Conservation (phyloP, 1,140 invertebrate species). For the Bombus superbus region DNA sequence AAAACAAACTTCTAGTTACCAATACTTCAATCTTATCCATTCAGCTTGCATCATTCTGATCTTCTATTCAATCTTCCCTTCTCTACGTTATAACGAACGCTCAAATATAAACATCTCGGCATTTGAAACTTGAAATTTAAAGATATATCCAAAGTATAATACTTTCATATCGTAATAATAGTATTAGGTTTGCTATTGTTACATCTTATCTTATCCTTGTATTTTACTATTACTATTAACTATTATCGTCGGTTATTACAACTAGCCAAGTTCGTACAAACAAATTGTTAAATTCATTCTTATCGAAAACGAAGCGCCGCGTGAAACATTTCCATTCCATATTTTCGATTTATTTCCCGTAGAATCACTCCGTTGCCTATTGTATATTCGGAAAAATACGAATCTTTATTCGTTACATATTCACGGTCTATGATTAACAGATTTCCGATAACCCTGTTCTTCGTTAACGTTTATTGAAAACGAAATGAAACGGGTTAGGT, state of each 20-base stretch:
- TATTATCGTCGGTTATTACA: too few species aligned
- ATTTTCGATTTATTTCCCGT: neutral
- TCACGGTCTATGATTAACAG: neutral
- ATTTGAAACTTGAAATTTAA: too few species aligned
- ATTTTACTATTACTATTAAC: too few species aligned
- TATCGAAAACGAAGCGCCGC: too few species aligned
- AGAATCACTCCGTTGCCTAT: too few species aligned
- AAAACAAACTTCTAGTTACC: neutral
- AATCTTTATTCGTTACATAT: neutral
- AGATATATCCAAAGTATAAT: too few species aligned
- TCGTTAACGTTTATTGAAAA: slow-evolving; percentile 45
- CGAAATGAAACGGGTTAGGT: slow-evolving; percentile 21
- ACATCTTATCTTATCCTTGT: too few species aligned
- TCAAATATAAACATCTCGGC: neutral
- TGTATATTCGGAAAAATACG: neutral
- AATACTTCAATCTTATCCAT: neutral
- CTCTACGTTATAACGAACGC: neutral
- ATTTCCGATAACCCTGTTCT: neutral
- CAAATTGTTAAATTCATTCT: too few species aligned
- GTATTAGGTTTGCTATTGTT: too few species aligned
- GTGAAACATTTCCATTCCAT: neutral
- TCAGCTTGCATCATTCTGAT: neutral
- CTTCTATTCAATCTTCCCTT: neutral
- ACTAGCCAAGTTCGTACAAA: too few species aligned
- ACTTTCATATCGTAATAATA: too few species aligned